A percentile compares a stretch with the other conserved stretches of the same genome.
phyloP scores from a whole-genome alignment of 2,888 invertebrate genomes.

The Yponomeuta malinellus region DNA sequence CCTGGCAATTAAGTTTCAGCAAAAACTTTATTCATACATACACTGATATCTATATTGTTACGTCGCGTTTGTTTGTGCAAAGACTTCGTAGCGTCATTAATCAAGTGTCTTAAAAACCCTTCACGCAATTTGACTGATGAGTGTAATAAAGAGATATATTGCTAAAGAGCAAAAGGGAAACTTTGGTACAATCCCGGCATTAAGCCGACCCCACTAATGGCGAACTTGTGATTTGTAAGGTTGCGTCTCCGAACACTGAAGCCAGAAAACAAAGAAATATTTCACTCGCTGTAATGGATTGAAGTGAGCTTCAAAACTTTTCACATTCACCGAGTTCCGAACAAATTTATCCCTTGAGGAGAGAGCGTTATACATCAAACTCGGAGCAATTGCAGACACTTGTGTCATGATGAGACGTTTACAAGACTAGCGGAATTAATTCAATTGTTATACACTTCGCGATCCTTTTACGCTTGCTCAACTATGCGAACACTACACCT shows the following conservation, averaged over 20 bases:
- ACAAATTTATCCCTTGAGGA: conserved; percentile 72
- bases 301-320: conserved; percentile 73
- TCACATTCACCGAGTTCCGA: conserved; percentile 72
- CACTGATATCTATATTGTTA: background rate
- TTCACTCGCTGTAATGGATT: conserved; percentile 74
- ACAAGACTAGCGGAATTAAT: conserved; percentile 49
- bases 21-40: background rate
- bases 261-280: conserved; percentile 74
- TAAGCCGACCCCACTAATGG: conserved; percentile 36
- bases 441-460: conserved; percentile 19
- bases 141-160: conserved; percentile 33
- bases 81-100: conserved; percentile 26
- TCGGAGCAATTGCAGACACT: conserved; percentile 69
- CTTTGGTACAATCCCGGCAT: conserved; percentile 21
- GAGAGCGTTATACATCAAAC: conserved; percentile 53
- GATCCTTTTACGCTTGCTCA: background rate
- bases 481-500: background rate
- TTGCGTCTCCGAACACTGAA: conserved; percentile 36
- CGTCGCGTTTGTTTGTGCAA: background rate
- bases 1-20: background rate
- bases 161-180: conserved; percentile 18
- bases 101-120: conserved; percentile 35
- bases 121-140: conserved; percentile 33
- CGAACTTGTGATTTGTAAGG: conserved; percentile 57
- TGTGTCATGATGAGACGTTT: conserved; percentile 60